Conservation (phyloP, 2,113 vertebrate species). For the Eclectus roratus region DNA sequence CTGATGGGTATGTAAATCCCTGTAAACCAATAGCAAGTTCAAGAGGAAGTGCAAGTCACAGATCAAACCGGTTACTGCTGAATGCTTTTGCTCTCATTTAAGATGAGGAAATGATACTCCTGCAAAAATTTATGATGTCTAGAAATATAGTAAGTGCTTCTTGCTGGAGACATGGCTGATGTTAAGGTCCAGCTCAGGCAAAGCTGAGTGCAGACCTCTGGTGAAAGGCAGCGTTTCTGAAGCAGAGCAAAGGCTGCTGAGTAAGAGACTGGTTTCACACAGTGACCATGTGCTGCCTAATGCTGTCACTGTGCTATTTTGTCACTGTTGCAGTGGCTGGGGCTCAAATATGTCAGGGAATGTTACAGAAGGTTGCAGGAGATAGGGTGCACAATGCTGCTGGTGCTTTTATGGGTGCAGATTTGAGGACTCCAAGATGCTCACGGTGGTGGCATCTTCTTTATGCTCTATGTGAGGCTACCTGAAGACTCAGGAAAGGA, state of each 20-base stretch:
- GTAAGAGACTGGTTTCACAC: not conserved
- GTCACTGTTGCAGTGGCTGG: not conserved
- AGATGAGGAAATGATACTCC: not conserved
- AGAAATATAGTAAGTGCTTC: not conserved
- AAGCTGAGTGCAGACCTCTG: not conserved
- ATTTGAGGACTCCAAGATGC: not conserved
- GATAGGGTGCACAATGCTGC: not conserved
- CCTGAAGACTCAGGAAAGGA: not conserved
- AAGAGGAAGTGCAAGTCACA: not conserved
- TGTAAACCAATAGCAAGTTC: not conserved
- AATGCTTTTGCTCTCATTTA: not conserved
- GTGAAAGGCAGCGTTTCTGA: not conserved
- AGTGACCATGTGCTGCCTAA: fast-evolving
- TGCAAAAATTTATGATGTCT: not conserved
- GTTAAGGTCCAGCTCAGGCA: not conserved
- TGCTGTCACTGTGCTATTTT: not conserved
- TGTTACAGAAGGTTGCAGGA: not conserved
- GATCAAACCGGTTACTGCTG: not conserved
- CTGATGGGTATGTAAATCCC: not conserved
- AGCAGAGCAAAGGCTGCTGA: not conserved
- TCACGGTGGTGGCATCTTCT: not conserved
- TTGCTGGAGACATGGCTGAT: not conserved
- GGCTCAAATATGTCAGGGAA: not conserved
- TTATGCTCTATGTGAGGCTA: not conserved
- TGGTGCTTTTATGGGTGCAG: not conserved